Base-by-base conservation (phyloP, 2,888 invertebrate genomes). In the Kuschelorhynchus macadamiae region DNA sequence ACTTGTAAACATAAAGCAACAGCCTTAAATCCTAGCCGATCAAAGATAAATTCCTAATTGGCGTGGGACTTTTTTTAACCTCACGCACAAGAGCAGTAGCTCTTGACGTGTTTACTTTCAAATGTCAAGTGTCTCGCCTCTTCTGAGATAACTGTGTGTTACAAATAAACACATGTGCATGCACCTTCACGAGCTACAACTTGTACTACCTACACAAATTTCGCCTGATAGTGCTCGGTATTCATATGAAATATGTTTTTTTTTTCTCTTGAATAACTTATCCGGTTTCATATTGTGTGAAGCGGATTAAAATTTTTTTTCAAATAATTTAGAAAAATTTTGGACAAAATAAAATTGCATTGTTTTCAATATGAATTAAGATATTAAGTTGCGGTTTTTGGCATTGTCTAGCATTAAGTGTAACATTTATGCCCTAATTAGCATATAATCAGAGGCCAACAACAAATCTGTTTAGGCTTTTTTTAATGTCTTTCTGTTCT, bases 31-130 rank as follows among this genome's bases (percentile, higher is more conserved):
- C 16, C 17, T 1, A 21, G 20, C 25, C 60, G 60, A 60, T 60
- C 17, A 11, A 42, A 49, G 42, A 61, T 53, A 62, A 53, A 18
- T 17, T 18, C 44, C 62, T 62, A 62, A 62, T 62, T 62, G 62
- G 62, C 62, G 62, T 62, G 62, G 36, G 62, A 62, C 36, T 32
- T 62, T 52, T 50, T 60, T 41, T 39, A 36, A 59, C 21, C 60
- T 21, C 20, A 57, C 50, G 50, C 46, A 60, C 60, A 60, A 60
- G 41, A 60, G 60, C 59, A 16, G 59, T 59, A 59, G 59, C 59
- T 59, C 59, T 59, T 49, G 59, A 59, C 59, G 49, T 59, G 59
- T 59, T 59, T 59, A 59, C 59, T 59, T 59, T 59, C 49, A 59
- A 49, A 59, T 59, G 59, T 59, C 59, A 59, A 59, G 59, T 59